Base-by-base conservation (phyloP, 2,113 vertebrate genomes). In the Hippolais icterina region DNA sequence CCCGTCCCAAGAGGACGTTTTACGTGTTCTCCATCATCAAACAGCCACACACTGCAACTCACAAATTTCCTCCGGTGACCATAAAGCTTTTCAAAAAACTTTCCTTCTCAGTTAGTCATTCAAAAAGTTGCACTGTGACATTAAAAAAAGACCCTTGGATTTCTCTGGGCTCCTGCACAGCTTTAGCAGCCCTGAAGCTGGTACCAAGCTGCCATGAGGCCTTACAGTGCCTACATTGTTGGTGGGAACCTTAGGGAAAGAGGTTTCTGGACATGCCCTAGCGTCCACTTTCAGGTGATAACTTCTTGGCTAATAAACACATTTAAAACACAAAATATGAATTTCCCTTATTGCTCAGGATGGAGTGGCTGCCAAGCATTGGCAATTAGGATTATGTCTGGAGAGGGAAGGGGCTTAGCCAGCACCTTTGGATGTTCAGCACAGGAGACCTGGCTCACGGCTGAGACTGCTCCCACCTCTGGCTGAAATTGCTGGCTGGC, bases 301-400 rank as follows among this genome's bases (percentile, higher is more conserved):
- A 96, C 94, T 95, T 96, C 94, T 96, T 96, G 96, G 83, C 96
- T 95, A 94, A 95, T 96, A 97, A 97, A 95, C 96, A 96, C 96
- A 96, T 94, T 92, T 92, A 84, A 94, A 96, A 72, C 65, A 94
- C 94, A 95, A 96, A 97, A 96, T 96, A 97, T 92, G 83, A 90
- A 95, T 97, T 97, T 97, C 92, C 94, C 65, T 89, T 83, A 87
- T 94, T 96, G 90, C 93, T 94, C n/a, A 14, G 53, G 88, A 94
- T 0, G 20, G 83, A 92, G 85, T 80, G 60, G 90, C 92, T 96
- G 94, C 94, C 92, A 97, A 90, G 61, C 72, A 11, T 81, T 4
- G 1, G 72, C 92, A 96, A 84, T 94, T 95, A 96, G 86, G 80
- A 68, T 89, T 82, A 83, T 72, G 79, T 76, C 92, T 94, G 90